phyloP scores from a whole-genome alignment of 2,113 vertebrate genomes.

The Coracopsis vasa region DNA sequence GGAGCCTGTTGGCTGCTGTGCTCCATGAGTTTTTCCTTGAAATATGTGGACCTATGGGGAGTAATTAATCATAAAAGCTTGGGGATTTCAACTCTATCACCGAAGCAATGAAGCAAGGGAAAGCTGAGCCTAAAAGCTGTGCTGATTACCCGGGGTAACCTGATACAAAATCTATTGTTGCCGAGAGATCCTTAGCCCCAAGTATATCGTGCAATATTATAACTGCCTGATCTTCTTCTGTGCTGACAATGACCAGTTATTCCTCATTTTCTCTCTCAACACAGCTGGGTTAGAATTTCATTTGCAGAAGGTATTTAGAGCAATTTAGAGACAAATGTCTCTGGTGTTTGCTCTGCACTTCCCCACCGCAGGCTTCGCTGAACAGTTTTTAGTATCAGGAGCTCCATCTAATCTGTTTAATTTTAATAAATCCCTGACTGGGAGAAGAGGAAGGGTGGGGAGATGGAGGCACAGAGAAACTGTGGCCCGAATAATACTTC shows the following conservation, averaged over 20 bases:
- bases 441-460: conserved; percentile 65
- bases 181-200: conserved; percentile 85
- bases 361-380: conserved; percentile 77
- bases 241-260: conserved; percentile 77
- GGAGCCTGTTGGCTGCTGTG: conserved; percentile 66
- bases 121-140: conserved; percentile 93
- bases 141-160: conserved; percentile 88
- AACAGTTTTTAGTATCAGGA: conserved; percentile 80
- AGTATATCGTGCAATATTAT: conserved; percentile 81
- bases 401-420: conserved; percentile 83
- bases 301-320: conserved; percentile 83
- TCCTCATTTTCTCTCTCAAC: conserved; percentile 76
- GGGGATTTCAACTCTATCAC: conserved; percentile 85
- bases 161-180: conserved; percentile 93
- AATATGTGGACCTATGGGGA: conserved; percentile 82
- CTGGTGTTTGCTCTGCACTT: conserved; percentile 79
- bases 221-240: conserved; percentile 80
- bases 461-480: conserved; percentile 60
- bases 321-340: conserved; percentile 84
- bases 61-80: conserved; percentile 88
- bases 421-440: conserved; percentile 85
- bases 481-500: conserved; percentile 71
- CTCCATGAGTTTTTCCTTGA: conserved; percentile 72
- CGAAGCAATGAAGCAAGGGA: conserved; percentile 82
- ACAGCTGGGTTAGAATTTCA: conserved; percentile 80